Evolutionary conservation across 1,140 invertebrate species (phyloP), one percentile per base, ranked within the genome.

Genomic region (Drosophila aff.): DNA sequence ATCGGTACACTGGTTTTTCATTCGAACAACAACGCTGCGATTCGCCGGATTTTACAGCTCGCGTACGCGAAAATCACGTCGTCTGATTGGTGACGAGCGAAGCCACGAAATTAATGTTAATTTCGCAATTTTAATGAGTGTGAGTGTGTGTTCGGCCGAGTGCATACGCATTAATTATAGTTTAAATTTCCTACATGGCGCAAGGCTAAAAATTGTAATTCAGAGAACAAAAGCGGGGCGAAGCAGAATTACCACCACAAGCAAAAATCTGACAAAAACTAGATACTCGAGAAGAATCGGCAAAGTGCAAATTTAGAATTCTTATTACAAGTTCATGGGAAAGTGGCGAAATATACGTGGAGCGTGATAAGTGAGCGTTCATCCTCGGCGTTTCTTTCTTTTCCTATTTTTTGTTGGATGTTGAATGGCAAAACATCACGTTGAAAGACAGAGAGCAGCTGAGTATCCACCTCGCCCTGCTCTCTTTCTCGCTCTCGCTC

Each of bases 261-360:
- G 41, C 47, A 44, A 38, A 76, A 79, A 83, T 76, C 71, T 76
- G 65, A 71, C 61, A 64, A 80, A 80, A 80, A 72, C 49, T 81
- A 67, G 67, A 80, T 77, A 78, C 63, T 40, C 53, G 36, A n/a
- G 36, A 2, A 15, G 64, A 66, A 66, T 57, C 64, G 64, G 33
- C 65, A 64, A 84, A 87, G 85, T 84, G 85, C 84, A 87, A 87
- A 84, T 84, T 84, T 90, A 76, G 85, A 90, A 85, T 90, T 76
- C 80, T 72, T 81, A 79, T 76, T 79, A 89, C 85, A 89, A 89
- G 85, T 90, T 89, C 85, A 89, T 85, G 85, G 81, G 81, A 90
- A 86, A 87, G 71, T 73, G 57, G 53, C 75, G 79, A 71, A 55
- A 77, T 75, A 60, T 75, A 87, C 66, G 83, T 78, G 75, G 65